Evolutionary conservation across 2,888 invertebrate species (phyloP), one percentile per base, ranked within the genome.

Genomic region (Sepiola atlantica): DNA sequence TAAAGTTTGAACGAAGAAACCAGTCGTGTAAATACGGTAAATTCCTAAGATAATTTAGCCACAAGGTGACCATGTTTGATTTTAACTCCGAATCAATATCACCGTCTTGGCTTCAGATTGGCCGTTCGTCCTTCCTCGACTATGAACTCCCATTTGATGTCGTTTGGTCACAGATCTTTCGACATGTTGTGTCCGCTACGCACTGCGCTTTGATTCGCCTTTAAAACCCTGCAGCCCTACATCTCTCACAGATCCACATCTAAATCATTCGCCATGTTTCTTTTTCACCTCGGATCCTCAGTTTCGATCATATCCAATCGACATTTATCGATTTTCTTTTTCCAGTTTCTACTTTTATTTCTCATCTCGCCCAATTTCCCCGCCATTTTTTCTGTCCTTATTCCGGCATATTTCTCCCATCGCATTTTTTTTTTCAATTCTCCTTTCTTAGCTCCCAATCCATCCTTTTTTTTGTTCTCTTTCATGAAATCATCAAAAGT

Each of bases 151-250:
- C 77, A n/a, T 77, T 77, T 77, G 77, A 77, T 77, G 77, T 77
- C 77, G n/a, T 32, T 77, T 77, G 77, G 77, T 77, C 77, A 77
- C 77, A 77, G n/a, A 77, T n/a, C 77, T 77, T 77, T 77, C 77
- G 77, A 77, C 77, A 77, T 77, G 77, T 77, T 77, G 77, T 77
- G 77, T 77, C 77, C 77, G n/a, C 77, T n/a, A 77, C 12, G 77
- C 77, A 16, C 18, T n/a, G n/a, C 77, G n/a, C 77, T 77, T 77
- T 77, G 77, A 77, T 77, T 77, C 77, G n/a, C 10, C 2, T 77
- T 77, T n/a, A 20, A 77, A 16, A 12, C n/a, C 77, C 77, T 77
- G n/a, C 16, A 77, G 77, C n/a, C n/a, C n/a, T 77, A 32, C 77
- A 77, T n/a, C 77, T 77, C 77, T 77, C n/a, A 77, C n/a, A n/a